Conservation (phyloP, 2,113 vertebrate genomes). For the Alligator mississippiensis region DNA sequence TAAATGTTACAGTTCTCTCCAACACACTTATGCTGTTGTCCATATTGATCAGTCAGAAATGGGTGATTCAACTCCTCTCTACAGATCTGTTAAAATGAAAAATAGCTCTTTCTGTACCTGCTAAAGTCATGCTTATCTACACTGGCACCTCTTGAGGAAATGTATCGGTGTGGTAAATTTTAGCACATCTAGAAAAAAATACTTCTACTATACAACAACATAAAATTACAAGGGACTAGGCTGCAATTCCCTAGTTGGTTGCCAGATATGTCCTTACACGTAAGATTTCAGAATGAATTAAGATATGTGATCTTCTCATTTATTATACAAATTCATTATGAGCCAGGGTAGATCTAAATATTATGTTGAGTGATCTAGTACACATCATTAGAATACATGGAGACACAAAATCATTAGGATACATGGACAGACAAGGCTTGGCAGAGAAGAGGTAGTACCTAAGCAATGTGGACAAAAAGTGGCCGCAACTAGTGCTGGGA, state of each 20-base stretch:
- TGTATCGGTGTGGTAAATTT: neutral
- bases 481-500: slow-evolving; percentile 47
- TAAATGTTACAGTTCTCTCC: neutral
- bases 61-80: neutral
- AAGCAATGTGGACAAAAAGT: slow-evolving; percentile 45
- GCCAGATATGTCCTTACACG: neutral
- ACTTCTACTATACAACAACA: neutral
- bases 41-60: neutral
- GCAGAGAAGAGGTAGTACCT: too few species aligned
- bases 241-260: neutral
- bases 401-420: neutral
- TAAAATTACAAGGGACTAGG: slow-evolving; percentile 14
- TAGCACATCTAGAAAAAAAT: slow-evolving; percentile 22
- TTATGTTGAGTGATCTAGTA: neutral
- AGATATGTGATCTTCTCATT: neutral
- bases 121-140: neutral
- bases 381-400: neutral
- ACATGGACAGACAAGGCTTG: too few species aligned
- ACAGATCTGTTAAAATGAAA: neutral
- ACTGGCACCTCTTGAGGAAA: neutral
- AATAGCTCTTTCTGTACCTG: neutral
- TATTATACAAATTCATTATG: neutral
- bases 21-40: neutral
- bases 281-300: neutral
- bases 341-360: neutral